Percentiles rank a stretch among this genome's conserved stretches.
Evolutionary conservation across 37 sponge, comb jelly and placozoan species (phyloP).

Genomic region (Chondrilla cf. caribensis): DNA sequence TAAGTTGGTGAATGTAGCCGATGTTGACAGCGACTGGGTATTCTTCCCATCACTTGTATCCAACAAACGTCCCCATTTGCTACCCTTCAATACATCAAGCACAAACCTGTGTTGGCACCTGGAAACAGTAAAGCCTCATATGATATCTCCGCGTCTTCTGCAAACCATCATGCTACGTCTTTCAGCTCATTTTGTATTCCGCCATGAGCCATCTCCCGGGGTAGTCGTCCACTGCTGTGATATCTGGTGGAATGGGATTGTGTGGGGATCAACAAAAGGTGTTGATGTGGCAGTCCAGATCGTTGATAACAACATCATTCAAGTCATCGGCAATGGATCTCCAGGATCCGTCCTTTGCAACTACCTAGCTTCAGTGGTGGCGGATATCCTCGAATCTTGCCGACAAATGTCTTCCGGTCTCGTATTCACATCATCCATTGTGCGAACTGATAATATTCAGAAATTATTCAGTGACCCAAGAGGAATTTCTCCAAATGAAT

Average conservation of each 20-base stretch:
- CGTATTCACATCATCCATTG: neutral
- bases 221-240: neutral
- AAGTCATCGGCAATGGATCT: neutral
- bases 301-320: neutral
- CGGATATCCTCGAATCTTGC: neutral
- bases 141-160: neutral
- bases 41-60: slow-evolving; percentile 7
- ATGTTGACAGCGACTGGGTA: neutral
- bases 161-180: slow-evolving; percentile 14
- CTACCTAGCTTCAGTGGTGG: neutral
- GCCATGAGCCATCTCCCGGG: neutral
- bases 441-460: neutral
- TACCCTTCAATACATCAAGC: neutral
- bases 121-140: neutral
- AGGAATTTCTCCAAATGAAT: neutral
- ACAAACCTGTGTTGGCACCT: neutral
- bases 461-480: neutral
- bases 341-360: neutral
- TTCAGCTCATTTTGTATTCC: neutral
- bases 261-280: neutral
- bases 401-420: neutral
- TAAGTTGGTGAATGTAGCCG: neutral
- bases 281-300: slow-evolving; percentile 4
- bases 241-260: slow-evolving; percentile 21
- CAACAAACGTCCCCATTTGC: neutral